Evolutionary conservation across 2,888 invertebrate genomes (phyloP).

Genomic region (Eurytoma adleriae): DNA sequence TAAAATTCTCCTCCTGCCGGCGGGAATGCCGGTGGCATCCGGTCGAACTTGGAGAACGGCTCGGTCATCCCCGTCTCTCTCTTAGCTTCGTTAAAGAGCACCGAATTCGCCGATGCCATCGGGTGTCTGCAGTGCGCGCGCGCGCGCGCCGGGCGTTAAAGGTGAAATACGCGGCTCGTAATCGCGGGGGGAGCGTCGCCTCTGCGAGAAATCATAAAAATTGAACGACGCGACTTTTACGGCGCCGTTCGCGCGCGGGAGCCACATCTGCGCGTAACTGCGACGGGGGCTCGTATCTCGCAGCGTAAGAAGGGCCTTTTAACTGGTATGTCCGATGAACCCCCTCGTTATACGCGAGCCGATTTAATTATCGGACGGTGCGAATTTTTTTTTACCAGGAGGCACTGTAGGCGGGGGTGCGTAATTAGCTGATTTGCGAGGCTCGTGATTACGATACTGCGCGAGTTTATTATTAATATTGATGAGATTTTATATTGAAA

Average conservation of each 20-base stretch:
- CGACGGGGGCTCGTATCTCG: not conserved
- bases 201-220: conserved; percentile 28
- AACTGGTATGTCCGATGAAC: no score
- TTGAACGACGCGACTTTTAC: conserved; percentile 41
- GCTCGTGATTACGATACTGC: no score
- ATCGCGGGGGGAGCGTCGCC: not conserved
- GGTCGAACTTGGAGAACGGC: conserved; percentile 19
- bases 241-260: not conserved
- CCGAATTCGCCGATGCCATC: conserved; percentile 19
- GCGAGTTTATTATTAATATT: no score
- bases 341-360: no score
- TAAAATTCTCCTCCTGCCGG: no score
- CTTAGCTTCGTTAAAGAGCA: conserved; percentile 8
- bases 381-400: no score
- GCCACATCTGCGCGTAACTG: not conserved
- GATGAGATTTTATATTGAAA: no score
- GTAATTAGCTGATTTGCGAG: no score
- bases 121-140: not conserved
- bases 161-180: conserved; percentile 37
- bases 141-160: conserved; percentile 12
- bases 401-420: no score
- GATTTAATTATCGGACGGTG: no score
- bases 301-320: no score
- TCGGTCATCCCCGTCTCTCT: not conserved
- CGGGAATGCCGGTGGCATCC: conserved; percentile 1